phyloP scores from a whole-genome alignment of 2,113 vertebrate species.

The Amphiprion percula region DNA sequence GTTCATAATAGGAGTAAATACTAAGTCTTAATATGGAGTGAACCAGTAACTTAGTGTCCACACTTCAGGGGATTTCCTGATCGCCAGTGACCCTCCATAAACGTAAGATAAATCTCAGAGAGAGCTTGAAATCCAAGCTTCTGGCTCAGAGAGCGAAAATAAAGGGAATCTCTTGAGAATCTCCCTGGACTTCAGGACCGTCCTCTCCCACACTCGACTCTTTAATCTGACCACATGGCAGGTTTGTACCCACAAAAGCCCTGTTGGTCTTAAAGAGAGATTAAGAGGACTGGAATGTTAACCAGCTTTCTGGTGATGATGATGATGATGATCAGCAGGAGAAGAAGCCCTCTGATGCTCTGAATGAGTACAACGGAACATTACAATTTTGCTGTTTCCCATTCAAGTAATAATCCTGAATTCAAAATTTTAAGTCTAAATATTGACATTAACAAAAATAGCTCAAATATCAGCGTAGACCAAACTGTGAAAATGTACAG shows the following conservation, averaged over 20 bases:
- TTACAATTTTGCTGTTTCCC: no score
- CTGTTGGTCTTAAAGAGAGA: conserved; percentile 40
- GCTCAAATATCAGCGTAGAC: no score
- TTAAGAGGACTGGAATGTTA: conserved; percentile 67
- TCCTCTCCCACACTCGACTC: conserved; percentile 60
- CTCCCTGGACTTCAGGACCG: conserved; percentile 17
- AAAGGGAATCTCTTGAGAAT: conserved; percentile 12
- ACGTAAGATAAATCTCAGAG: background rate
- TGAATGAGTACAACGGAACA: background rate
- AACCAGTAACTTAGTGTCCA: no score
- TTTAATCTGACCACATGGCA: conserved; percentile 72
- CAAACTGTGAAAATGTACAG: no score
- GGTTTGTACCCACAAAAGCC: conserved; percentile 31
- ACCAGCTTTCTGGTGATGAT: conserved; percentile 20
- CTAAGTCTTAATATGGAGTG: no score
- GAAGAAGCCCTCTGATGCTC: conserved; percentile 1
- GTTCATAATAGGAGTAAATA: no score
- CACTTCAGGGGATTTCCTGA: no score
- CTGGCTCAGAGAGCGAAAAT: conserved; percentile 13
- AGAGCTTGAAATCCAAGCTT: background rate
- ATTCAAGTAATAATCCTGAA: no score
- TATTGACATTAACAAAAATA: no score
- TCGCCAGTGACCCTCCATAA: background rate
- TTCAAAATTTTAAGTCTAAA: no score
- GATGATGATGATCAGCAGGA: conserved; percentile 14